Conservation (phyloP, 1,140 invertebrate species). For the Oreohelix idahoensis region DNA sequence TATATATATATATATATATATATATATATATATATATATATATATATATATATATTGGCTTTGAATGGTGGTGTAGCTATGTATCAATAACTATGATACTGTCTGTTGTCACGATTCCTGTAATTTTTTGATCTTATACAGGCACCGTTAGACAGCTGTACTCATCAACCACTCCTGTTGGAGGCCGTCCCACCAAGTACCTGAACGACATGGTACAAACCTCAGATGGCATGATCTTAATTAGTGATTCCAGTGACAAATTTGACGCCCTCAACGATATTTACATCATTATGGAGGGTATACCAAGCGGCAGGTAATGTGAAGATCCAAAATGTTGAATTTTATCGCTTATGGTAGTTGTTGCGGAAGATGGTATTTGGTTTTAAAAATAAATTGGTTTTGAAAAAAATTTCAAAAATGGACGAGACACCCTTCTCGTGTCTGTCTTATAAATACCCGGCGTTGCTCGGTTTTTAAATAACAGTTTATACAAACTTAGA, state of each 20-base stretch:
- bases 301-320: constrained; percentile 25
- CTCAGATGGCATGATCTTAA: constrained; percentile 9
- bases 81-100: background rate
- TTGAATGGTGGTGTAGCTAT: background rate
- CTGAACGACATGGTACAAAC: constrained; percentile 26
- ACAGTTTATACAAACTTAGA: too few relatives aligned
- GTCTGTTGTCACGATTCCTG: background rate
- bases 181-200: background rate
- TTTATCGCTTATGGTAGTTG: too few relatives aligned
- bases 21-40: background rate
- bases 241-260: constrained; percentile 24
- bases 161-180: background rate
- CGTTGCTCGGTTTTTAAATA: too few relatives aligned
- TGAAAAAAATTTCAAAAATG: too few relatives aligned
- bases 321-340: too few relatives aligned
- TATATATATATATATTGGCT: background rate
- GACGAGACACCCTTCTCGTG: too few relatives aligned
- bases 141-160: background rate
- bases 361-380: too few relatives aligned
- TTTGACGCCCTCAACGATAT: constrained; percentile 21
- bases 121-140: background rate
- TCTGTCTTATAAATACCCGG: too few relatives aligned
- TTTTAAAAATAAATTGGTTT: too few relatives aligned
- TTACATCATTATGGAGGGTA: constrained; percentile 28
- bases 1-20: too few relatives aligned